Evolutionary conservation across 2,113 vertebrate genomes (phyloP).

Genomic region (Prionailurus bengalensis): DNA sequence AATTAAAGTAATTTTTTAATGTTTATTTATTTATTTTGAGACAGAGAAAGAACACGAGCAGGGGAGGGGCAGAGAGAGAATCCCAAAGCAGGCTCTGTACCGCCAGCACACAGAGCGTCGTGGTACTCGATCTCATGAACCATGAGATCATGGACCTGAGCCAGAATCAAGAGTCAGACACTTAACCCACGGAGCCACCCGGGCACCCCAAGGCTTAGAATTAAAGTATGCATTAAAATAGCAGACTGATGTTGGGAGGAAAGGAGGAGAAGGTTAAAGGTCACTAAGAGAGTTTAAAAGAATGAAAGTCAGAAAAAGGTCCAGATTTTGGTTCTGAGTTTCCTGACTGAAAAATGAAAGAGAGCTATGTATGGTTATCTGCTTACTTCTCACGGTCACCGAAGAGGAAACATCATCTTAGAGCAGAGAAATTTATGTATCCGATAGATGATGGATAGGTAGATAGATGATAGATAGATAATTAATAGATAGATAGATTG

Average conservation of each 20-base stretch:
- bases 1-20: not conserved
- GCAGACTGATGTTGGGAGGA: not conserved
- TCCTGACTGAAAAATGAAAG: not conserved
- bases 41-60: no score
- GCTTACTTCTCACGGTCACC: not conserved
- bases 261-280: no score
- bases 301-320: not conserved
- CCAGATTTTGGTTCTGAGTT: not conserved
- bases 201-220: not conserved
- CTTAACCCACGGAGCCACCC: no score
- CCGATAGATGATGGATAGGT: not conserved
- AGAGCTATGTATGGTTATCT: rapidly evolving
- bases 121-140: no score
- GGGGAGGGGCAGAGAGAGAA: no score
- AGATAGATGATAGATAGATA: no score
- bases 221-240: not conserved
- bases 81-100: no score
- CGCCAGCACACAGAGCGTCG: no score
- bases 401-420: not conserved
- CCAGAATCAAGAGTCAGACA: no score
- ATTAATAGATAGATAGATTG: not conserved
- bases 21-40: no score
- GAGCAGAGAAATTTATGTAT: not conserved
- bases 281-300: not conserved
- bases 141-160: no score